These are phyloP conservation scores for Neopelma chrysocephalum DNA, from an alignment of 2,797 vertebrate species.

Conservation along the genomic window DNA sequence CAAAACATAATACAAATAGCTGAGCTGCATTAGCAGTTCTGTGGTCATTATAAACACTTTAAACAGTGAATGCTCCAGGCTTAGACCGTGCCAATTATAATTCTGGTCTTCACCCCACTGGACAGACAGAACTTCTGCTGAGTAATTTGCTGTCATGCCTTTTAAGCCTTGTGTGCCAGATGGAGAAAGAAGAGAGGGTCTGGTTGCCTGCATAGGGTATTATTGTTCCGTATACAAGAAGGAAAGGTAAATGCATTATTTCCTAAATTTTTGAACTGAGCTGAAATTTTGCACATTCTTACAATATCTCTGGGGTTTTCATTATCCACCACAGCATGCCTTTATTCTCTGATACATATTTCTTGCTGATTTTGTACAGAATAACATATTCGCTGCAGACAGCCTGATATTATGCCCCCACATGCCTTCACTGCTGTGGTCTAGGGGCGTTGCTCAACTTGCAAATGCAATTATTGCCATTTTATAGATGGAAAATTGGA, in stretches of 20 bases:
- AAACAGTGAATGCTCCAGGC: neutral
- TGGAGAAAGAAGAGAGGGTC: neutral
- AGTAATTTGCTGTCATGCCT: neutral
- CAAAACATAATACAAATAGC: neutral
- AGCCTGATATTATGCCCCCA: neutral
- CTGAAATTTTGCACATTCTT: neutral
- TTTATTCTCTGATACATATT: neutral
- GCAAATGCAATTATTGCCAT: neutral
- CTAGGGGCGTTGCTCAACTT: neutral
- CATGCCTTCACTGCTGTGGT: neutral
- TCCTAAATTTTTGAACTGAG: neutral
- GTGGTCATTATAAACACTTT: neutral
- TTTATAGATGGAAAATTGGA: neutral
- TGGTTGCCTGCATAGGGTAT: neutral
- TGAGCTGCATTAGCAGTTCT: neutral
- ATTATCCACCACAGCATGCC: neutral
- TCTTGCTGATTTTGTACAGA: neutral
- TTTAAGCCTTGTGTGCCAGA: neutral
- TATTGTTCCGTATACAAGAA: neutral
- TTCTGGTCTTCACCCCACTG: neutral
- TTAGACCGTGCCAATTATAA: neutral
- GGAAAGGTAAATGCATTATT: neutral
- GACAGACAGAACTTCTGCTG: neutral
- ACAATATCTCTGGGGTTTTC: neutral
- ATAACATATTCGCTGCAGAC: neutral